Base-by-base conservation (phyloP, 2,797 vertebrate genomes). In the Naso thynnoides region DNA sequence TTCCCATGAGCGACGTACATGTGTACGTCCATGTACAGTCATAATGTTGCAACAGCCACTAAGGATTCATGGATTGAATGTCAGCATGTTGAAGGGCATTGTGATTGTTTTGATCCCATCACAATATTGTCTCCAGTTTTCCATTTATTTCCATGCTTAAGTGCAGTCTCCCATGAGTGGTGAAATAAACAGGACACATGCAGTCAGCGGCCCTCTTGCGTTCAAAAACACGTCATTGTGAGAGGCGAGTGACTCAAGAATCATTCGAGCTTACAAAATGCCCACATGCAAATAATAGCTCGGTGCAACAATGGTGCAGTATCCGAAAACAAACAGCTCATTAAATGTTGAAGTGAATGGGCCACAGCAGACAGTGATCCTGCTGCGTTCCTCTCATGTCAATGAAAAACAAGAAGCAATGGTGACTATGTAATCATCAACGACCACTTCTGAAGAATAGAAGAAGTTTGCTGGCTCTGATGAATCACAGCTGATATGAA, bases 211-310 rank as follows among this genome's bases (percentile, higher is more conserved):
- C 47, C 39, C 70, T 59, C 45, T 38, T 77, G 42, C 70, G 64
- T 54, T 31, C 21, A 68, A 52, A 65, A 74, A 73, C 70, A 62
- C 54, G 68, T 79, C 54, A 31, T n/a, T 70, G 18, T 36, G 48
- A 45, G 70, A 66, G 47, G 18, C 6, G 29, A 69, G 42, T 50
- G 44, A 39, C 55, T n/a, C n/a, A 53, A 63, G 49, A 82, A 56
- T 76, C 73, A 52, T 68, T 82, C 68, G 44, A 42, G 53, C 63
- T n/a, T 70, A 78, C 31, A 53, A 66, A 74, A 64, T 70, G 38
- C 23, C 68, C 54, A 61, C 73, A 70, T 73, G 57, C 67, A 83
- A 76, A 73, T 69, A 69, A 48, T 53, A 64, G 52, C 39, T 70
- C 62, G 1, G n/a, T 21, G 13, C n/a, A 73, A 38, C 38, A 33